Conservation (phyloP, 2,113 vertebrate species). For the Bucco capensis region DNA sequence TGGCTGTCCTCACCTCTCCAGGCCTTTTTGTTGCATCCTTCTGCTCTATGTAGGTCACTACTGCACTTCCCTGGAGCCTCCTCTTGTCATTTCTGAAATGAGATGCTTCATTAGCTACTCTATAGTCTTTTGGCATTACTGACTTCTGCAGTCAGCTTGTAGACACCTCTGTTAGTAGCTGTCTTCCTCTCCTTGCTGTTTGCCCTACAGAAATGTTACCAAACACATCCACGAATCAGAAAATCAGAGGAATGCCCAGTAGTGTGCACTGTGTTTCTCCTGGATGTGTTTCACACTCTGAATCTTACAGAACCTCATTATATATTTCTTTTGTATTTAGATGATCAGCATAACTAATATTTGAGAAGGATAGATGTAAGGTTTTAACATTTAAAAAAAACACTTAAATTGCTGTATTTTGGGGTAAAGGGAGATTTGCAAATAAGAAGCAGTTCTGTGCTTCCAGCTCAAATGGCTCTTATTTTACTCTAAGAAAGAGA, state of each 20-base stretch:
- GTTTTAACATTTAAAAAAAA: not conserved
- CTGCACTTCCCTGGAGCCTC: conserved; percentile 17
- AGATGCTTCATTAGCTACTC: conserved; percentile 56
- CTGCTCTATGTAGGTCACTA: conserved; percentile 51
- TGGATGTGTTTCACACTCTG: not conserved
- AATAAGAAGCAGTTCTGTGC: not conserved
- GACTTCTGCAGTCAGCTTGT: conserved; percentile 34
- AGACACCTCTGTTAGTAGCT: conserved; percentile 30
- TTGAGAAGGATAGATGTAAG: not conserved
- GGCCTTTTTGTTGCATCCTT: not conserved
- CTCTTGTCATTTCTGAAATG: conserved; percentile 22
- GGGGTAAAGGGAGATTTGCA: not conserved
- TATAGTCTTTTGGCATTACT: conserved; percentile 26
- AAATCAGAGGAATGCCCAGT: conserved; percentile 46
- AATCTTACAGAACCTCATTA: not conserved
- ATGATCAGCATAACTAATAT: not conserved
- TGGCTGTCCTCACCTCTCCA: conserved; percentile 17
- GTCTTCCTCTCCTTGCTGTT: not conserved
- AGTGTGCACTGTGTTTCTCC: not conserved
- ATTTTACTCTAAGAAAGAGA: not conserved
- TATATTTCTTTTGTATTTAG: not conserved
- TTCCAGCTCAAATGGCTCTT: not conserved
- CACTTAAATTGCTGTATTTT: not conserved
- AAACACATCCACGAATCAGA: not conserved
- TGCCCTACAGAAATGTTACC: conserved; percentile 36